A percentile compares a stretch with the other conserved stretches of the same genome.
Evolutionary conservation across 1,140 invertebrate species (phyloP).

Genomic region (Euschistus heros): DNA sequence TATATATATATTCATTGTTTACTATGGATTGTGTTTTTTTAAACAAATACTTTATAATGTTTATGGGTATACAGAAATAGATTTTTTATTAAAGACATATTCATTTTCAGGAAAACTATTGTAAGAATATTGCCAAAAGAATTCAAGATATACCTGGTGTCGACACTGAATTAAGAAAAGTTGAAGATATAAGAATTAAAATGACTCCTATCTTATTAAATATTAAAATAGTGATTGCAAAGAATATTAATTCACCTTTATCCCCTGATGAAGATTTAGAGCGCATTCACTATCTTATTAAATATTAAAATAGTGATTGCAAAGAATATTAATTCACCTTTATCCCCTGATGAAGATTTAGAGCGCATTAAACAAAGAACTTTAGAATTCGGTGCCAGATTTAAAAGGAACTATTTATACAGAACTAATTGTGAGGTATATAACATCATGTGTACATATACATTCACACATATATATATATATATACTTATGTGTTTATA

Average conservation of each 20-base stretch:
- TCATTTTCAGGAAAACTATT: too few relatives aligned
- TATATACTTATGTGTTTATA: too few relatives aligned
- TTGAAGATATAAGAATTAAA: constrained; percentile 8
- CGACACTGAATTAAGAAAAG: neutral
- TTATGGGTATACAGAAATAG: too few relatives aligned
- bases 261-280: constrained; percentile 5
- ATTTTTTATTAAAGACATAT: too few relatives aligned
- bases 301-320: neutral
- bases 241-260: neutral
- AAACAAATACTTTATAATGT: too few relatives aligned
- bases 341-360: constrained; percentile 3
- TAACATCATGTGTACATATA: too few relatives aligned
- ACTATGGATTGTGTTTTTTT: too few relatives aligned
- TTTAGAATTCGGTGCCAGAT: neutral
- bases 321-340: neutral
- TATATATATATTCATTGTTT: neutral
- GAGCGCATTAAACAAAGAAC: constrained; percentile 1
- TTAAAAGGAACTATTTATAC: constrained; percentile 9
- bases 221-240: neutral
- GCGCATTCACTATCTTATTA: neutral
- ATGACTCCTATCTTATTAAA: constrained; percentile 2
- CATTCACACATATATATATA: too few relatives aligned
- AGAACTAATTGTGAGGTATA: constrained; percentile 4
- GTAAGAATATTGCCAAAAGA: neutral
- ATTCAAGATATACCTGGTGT: constrained; percentile 8